Conservation (phyloP, 92 coral and sea anemone genomes). For the Zoanthus gigantus region DNA sequence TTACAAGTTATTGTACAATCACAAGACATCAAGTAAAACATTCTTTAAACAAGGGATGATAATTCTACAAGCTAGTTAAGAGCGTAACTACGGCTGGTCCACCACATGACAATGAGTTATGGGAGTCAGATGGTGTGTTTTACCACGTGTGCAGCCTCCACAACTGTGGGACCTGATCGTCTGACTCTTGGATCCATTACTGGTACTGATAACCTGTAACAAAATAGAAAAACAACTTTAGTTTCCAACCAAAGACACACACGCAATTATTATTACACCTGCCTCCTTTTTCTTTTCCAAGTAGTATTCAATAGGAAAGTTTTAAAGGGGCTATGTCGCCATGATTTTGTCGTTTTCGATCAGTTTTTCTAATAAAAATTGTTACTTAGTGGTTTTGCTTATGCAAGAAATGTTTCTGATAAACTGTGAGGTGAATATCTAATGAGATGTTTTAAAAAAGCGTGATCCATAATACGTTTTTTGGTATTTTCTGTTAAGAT, state of each 20-base stretch:
- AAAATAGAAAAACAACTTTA: background rate
- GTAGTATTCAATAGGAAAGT: too few relatives aligned
- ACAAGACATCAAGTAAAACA: background rate
- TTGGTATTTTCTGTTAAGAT: too few relatives aligned
- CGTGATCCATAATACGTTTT: too few relatives aligned
- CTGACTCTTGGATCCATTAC: conserved; percentile 89
- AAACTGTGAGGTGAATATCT: too few relatives aligned
- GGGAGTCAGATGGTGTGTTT: conserved; percentile 85
- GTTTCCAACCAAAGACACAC: background rate
- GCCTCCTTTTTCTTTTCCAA: background rate
- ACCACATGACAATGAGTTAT: background rate
- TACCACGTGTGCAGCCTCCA: conserved; percentile 97
- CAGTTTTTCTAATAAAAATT: too few relatives aligned
- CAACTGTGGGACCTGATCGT: conserved; percentile 95
- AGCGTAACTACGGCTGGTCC: background rate
- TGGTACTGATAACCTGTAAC: conserved; percentile 90
- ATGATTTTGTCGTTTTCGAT: too few relatives aligned
- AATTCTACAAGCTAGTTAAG: background rate
- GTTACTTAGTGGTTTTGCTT: too few relatives aligned
- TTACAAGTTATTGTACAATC: background rate
- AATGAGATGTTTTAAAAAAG: too few relatives aligned
- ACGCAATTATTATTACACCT: background rate
- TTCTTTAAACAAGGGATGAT: background rate
- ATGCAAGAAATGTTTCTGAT: too few relatives aligned
- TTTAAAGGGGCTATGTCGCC: too few relatives aligned